These are phyloP conservation scores for Xyrauchen texanus DNA, from an alignment of 2,113 vertebrate species.

Conservation along the genomic window DNA sequence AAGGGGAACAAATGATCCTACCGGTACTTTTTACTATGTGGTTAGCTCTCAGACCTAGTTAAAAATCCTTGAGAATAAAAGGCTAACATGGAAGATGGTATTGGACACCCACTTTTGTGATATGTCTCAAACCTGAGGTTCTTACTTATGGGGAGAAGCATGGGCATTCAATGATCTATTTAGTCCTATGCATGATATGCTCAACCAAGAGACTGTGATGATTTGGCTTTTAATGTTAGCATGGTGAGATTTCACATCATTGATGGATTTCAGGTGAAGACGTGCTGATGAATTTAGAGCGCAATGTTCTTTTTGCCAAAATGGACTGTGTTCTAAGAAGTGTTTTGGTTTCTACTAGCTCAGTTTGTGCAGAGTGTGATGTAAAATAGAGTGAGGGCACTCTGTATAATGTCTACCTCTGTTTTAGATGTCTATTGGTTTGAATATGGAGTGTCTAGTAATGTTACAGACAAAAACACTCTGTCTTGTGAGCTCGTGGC, in stretches of 20 bases:
- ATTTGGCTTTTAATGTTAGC: neutral
- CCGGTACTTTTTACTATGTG: neutral
- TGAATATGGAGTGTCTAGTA: no score
- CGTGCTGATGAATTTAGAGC: neutral
- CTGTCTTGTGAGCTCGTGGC: neutral
- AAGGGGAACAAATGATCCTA: neutral
- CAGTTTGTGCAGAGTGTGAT: no score
- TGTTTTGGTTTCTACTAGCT: no score
- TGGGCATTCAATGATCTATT: conserved; percentile 8
- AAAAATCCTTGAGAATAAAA: neutral
- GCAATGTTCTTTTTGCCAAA: no score
- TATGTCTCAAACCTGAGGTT: conserved; percentile 7
- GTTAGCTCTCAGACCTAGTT: neutral
- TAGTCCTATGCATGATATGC: neutral
- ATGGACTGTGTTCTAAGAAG: no score
- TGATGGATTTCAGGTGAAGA: neutral
- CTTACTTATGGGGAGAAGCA: conserved; percentile 13
- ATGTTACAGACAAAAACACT: no score
- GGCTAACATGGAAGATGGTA: conserved; percentile 13
- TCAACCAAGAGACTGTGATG: neutral
- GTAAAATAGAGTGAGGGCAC: no score
- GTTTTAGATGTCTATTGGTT: no score
- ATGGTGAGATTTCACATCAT: neutral
- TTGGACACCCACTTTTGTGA: neutral
- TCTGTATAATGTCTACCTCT: no score